A percentile compares a stretch with the other conserved stretches of the same genome.
phyloP scores from a whole-genome alignment of 1,140 invertebrate genomes.

The Scylla paramamosain region DNA sequence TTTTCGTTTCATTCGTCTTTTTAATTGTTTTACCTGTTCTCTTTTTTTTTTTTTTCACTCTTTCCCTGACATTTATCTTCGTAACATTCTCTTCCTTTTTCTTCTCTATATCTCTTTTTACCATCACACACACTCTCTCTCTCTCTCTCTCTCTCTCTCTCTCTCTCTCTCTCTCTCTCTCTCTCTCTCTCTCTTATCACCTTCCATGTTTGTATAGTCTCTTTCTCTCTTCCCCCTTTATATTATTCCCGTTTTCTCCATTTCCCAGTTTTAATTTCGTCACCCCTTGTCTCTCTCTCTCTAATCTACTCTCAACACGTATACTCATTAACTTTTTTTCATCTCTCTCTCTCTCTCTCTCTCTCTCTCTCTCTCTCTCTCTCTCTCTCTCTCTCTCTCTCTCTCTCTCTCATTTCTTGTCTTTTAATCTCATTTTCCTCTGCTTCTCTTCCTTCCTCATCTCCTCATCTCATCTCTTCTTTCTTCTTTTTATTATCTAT shows the following conservation, averaged over 20 bases:
- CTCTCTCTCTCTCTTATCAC: neutral
- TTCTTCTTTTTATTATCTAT: no score
- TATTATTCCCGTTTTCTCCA: neutral
- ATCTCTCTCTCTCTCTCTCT: neutral
- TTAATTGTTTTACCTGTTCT: neutral
- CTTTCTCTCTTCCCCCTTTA: neutral
- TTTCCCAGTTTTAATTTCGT: neutral
- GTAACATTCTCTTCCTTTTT: neutral
- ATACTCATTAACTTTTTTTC: neutral
- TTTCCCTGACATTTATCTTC: neutral
- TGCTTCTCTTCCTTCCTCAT: neutral
- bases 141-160: conserved; percentile 16
- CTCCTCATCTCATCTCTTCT: no score
- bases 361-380: no score
- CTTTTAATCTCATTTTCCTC: neutral
- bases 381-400: neutral
- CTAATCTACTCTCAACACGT: neutral
- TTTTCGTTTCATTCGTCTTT: neutral
- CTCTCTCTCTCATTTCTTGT: neutral
- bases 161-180: conserved; percentile 8
- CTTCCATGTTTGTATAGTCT: no score
- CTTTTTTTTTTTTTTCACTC: neutral
- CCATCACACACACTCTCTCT: neutral
- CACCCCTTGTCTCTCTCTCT: neutral
- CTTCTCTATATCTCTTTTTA: neutral